Evolutionary conservation across 1,140 invertebrate genomes (phyloP).

Genomic region (Drosophila sp.): DNA sequence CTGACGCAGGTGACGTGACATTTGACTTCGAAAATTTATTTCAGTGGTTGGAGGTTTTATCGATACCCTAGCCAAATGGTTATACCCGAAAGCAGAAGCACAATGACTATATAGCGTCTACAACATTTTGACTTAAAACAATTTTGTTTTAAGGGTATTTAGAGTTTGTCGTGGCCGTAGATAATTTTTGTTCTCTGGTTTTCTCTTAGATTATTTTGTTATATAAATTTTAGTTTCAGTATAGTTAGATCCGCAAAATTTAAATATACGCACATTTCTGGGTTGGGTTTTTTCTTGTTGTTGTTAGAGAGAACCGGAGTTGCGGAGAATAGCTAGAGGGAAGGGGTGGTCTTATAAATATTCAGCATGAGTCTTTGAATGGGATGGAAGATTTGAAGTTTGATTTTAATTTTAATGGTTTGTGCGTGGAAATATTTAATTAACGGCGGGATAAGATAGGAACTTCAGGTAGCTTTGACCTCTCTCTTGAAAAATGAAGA

Average conservation of each 20-base stretch:
- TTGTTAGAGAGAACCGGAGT: constrained; percentile 33
- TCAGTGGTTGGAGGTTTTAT: constrained; percentile 6
- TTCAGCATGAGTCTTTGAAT: constrained; percentile 44
- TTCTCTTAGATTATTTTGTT: background rate
- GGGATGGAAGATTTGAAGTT: constrained; percentile 30
- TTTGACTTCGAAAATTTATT: constrained; percentile 58
- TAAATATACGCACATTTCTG: constrained; percentile 58
- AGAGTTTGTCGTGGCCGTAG: background rate
- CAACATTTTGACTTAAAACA: no score
- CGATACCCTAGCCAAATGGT: background rate
- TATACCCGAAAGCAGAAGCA: background rate
- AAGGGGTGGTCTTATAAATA: constrained; percentile 50
- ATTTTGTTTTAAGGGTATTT: background rate
- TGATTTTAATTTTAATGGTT: constrained; percentile 74
- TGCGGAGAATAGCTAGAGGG: constrained; percentile 19
- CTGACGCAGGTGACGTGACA: constrained; percentile 69
- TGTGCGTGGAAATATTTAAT: constrained; percentile 70
- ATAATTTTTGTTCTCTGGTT: background rate
- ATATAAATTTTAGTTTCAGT: constrained; percentile 14
- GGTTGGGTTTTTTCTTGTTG: constrained; percentile 10
- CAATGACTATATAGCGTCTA: background rate
- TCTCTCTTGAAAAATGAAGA: background rate
- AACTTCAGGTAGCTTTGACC: constrained; percentile 22
- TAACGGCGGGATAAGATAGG: constrained; percentile 55
- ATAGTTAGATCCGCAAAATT: constrained; percentile 72